Base-by-base conservation (phyloP, 30 jellyfish, hydroid and myxozoan species). In the Hydractinia echinata region DNA sequence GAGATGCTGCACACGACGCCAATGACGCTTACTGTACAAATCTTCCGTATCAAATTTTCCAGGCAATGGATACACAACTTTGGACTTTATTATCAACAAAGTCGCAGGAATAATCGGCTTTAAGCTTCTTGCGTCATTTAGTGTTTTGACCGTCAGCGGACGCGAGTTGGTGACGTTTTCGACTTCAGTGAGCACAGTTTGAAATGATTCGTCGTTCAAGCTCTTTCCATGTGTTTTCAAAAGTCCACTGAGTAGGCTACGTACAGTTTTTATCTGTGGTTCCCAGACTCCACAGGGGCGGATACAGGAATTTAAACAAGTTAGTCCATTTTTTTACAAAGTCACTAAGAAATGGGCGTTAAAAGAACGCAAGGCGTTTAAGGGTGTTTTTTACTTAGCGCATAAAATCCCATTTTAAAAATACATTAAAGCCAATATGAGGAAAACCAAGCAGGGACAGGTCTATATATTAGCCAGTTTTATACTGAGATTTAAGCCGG, bases 1-100 rank as follows among this genome's bases (percentile, higher is more conserved):
- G 20, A 55, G 30, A 76, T 76, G 84, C 84, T 76, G 84, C 44
- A 76, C 76, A 39, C 84, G 53, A 39, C 84, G 13, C 84, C 84
- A 76, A n/a, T 76, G 76, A 50, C 54, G 39, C 48, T 16, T 55
- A 48, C 84, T 21, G 52, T 73, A 73, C 50, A 39, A 64, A 39
- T 76, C 84, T 39, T 15, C 71, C 19, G 20, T 76, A 7, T 72
- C 20, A 39, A 76, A 76, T 39, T 60, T 20, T 76, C 84, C 84
- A 5, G 84, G 84, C 7, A 74, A 74, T 39, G 84, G 84, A 54
- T 21, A 20, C 50, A 76, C 82, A 76, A 55, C 84, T 55, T 76
- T 76, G 11, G 84, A 39, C 82, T 76, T 76, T 74, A 20, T 60
- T 20, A 64, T 76, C 19, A 76, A 48, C 11, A 76, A 74, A 72